These are phyloP conservation scores for Geothlypis trichas DNA, from an alignment of 2,113 vertebrate genomes.

Conservation along the genomic window DNA sequence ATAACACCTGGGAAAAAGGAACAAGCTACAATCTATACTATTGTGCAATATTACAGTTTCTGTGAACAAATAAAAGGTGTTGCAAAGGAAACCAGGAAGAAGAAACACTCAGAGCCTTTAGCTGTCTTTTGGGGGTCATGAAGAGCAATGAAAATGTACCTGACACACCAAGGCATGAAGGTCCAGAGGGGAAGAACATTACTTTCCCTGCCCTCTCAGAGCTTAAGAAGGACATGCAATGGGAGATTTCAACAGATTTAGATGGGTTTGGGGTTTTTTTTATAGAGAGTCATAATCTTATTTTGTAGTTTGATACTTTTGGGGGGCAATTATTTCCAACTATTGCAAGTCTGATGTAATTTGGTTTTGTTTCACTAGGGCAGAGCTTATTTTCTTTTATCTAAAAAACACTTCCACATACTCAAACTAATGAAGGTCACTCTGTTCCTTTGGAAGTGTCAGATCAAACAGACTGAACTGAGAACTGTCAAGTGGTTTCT, in stretches of 20 bases:
- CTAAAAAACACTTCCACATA: neutral
- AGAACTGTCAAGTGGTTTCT: conserved; percentile 41
- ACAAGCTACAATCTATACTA: neutral
- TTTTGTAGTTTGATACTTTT: neutral
- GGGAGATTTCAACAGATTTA: neutral
- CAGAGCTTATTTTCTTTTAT: conserved; percentile 10
- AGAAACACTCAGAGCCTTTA: neutral
- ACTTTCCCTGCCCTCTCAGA: neutral
- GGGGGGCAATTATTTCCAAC: neutral
- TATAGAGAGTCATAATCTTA: neutral
- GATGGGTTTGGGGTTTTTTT: neutral
- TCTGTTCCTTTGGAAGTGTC: conserved; percentile 12
- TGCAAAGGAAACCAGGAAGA: neutral
- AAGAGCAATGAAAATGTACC: neutral
- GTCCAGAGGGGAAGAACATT: neutral
- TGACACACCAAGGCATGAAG: neutral
- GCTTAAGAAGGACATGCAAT: neutral
- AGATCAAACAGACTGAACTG: conserved; percentile 43
- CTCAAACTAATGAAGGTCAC: conserved; percentile 42
- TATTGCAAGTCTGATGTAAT: neutral
- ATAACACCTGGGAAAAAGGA: neutral
- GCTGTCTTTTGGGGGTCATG: neutral
- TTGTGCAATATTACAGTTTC: neutral
- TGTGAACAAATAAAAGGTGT: neutral
- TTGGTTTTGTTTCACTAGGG: neutral